These are phyloP conservation scores for Archilochus colubris DNA, from an alignment of 2,113 vertebrate species.

Conservation along the genomic window DNA sequence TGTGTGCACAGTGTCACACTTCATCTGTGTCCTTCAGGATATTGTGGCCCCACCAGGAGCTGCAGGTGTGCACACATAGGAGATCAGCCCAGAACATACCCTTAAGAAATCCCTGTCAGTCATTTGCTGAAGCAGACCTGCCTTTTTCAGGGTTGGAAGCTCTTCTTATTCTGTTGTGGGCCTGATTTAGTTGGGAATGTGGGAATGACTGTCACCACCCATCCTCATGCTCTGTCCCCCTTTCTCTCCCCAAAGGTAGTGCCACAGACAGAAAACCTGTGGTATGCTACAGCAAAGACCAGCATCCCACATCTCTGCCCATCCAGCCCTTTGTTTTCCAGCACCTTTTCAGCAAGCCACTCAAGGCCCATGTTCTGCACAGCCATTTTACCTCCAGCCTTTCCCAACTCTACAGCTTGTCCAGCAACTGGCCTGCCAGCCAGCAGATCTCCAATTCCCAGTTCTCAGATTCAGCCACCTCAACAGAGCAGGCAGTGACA, in stretches of 20 bases:
- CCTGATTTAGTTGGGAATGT: neutral
- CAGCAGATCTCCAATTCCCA: conserved; percentile 66
- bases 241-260: conserved; percentile 75
- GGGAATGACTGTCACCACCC: neutral
- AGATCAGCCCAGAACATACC: neutral
- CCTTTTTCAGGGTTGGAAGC: neutral
- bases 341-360: conserved; percentile 88
- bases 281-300: conserved; percentile 94
- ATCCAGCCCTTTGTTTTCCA: conserved; percentile 99
- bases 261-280: conserved; percentile 80
- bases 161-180: neutral
- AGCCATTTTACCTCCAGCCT: conserved; percentile 80
- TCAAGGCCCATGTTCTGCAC: conserved; percentile 87
- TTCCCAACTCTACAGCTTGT: conserved; percentile 84
- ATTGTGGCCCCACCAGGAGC: neutral
- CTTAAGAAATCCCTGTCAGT: neutral
- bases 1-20: neutral
- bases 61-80: neutral
- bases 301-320: conserved; percentile 93
- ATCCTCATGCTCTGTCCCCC: neutral
- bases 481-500: neutral
- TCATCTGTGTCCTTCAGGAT: neutral
- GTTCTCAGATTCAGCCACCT: neutral
- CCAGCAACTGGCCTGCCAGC: conserved; percentile 66
- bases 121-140: neutral